Evolutionary conservation across 92 coral and sea anemone genomes (phyloP), one percentile per base, ranked within the genome.

Genomic region (Phenganax stokvisi): DNA sequence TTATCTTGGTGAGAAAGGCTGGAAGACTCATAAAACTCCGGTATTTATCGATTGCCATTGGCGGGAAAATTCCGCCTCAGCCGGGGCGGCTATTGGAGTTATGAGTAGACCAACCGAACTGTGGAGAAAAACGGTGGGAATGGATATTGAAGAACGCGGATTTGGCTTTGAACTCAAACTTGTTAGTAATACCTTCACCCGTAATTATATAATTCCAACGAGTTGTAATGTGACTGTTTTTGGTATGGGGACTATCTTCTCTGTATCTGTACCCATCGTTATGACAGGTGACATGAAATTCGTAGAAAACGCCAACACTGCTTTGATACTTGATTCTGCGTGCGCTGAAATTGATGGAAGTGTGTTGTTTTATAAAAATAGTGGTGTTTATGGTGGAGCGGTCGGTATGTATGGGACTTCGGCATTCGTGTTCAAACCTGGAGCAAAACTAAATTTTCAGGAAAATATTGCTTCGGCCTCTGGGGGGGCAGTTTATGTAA

Each of bases 191-290:
- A 70, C 59, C 10, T 83, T 87, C 10, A 29, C 56, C 16, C 55
- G 69, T 57, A 89, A 89, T 76, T 64, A 54, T 73, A 85, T 84
- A 10, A 75, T 30, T 30, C 47, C 63, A 10, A 56, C 64, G 31
- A 75, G 25, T 13, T 57, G 60, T 10, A 61, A 83, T 72, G 84
- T 84, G 29, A 78, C 81, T 10, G 80, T 70, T 25, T 68, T 77
- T 68, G 92, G 92, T 25, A 85, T 87, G 74, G 92, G 92, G 6
- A 75, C 92, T 75, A 87, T 89, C 75, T 89, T 84, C 72, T 76
- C 86, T 57, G 69, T 85, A 6, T 85, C 79, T 56, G 88, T 78
- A 29, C 85, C 90, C 17, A 78, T 91, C 51, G 52, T 64, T 15
- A 80, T 89, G 61, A 72, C 67, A 68, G 78, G 74, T 51, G 66